These are phyloP conservation scores for Palythoa grandiflora DNA, from an alignment of 92 coral and sea anemone species.

Conservation along the genomic window DNA sequence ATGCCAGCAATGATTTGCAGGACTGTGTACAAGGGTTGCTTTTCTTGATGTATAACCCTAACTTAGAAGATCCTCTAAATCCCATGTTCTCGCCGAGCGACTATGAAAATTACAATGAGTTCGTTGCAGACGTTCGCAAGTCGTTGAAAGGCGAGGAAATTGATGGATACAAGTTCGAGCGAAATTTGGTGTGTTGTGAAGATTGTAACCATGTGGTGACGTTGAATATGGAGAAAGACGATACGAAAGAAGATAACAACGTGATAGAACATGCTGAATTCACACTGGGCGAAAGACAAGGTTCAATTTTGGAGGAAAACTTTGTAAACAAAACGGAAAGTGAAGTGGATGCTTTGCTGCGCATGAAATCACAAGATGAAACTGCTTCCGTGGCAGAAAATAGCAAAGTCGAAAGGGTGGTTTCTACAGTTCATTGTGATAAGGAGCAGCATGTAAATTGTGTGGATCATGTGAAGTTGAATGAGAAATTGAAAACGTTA, in stretches of 20 bases:
- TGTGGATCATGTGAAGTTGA: neutral
- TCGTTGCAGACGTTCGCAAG: constrained; percentile 65
- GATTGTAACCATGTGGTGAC: neutral
- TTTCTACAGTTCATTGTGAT: neutral
- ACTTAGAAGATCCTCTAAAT: constrained; percentile 82
- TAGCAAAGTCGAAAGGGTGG: constrained; percentile 5
- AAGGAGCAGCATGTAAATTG: neutral
- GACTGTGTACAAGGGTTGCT: constrained; percentile 94
- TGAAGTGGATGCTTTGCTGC: neutral
- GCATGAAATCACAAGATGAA: neutral
- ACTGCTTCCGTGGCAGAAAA: neutral
- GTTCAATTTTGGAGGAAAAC: neutral
- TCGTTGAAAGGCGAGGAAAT: constrained; percentile 85
- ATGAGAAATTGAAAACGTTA: neutral
- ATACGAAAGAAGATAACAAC: neutral
- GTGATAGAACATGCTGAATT: neutral
- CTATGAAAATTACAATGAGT: constrained; percentile 46
- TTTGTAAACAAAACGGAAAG: neutral
- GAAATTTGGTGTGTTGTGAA: constrained; percentile 71
- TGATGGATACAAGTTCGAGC: constrained; percentile 69
- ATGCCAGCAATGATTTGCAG: constrained; percentile 76
- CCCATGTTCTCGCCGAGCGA: constrained; percentile 70
- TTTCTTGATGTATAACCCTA: constrained; percentile 86
- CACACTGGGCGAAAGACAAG: neutral
- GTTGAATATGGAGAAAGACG: neutral